phyloP scores from a whole-genome alignment of 2,113 vertebrate genomes.

The Sprattus sprattus region DNA sequence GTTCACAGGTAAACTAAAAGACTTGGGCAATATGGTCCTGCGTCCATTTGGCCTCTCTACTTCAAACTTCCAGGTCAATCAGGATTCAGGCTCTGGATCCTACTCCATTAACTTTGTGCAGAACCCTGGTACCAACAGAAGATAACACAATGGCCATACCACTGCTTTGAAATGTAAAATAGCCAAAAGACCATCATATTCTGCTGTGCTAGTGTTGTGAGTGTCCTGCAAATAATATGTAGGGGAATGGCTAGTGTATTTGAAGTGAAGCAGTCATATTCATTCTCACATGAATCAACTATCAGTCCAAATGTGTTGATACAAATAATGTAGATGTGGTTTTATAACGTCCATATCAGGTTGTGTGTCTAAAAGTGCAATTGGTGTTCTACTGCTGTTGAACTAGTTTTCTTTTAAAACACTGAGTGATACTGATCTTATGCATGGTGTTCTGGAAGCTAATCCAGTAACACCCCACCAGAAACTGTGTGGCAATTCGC shows the following conservation, averaged over 20 bases:
- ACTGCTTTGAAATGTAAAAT: background rate
- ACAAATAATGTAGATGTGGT: background rate
- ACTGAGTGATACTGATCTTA: background rate
- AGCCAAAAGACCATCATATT: background rate
- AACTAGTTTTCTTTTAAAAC: background rate
- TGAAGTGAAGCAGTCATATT: background rate
- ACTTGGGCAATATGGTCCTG: conserved; percentile 92
- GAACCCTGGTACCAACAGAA: conserved; percentile 82
- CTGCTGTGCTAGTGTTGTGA: background rate
- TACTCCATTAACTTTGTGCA: conserved; percentile 97
- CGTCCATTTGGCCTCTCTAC: conserved; percentile 96
- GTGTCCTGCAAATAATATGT: background rate
- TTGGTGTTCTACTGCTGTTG: background rate
- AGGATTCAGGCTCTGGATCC: conserved; percentile 84
- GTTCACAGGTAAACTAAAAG: conserved; percentile 89
- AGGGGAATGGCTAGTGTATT: background rate
- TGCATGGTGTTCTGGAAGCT: background rate
- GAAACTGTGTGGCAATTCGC: background rate
- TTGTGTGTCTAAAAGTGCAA: conserved; percentile 4
- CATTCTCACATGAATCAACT: background rate
- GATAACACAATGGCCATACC: conserved; percentile 63
- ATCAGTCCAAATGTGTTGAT: background rate
- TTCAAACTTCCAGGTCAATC: conserved; percentile 93
- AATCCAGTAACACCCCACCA: background rate
- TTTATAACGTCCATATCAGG: background rate